Conservation (phyloP, 2,113 vertebrate species). For the Thryonomys swinderianus region DNA sequence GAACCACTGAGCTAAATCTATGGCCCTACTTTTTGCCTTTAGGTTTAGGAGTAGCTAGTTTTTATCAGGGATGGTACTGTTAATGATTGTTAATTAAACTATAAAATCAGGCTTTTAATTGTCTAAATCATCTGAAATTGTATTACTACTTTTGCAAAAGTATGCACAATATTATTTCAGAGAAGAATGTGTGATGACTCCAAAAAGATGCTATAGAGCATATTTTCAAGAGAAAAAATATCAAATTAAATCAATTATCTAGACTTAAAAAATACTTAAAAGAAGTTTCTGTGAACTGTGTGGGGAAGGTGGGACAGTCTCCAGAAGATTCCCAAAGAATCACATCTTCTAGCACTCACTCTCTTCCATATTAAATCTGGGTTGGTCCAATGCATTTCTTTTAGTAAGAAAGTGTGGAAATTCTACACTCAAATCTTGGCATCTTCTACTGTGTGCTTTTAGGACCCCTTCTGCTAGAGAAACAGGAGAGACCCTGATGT, state of each 20-base stretch:
- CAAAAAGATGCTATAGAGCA: neutral
- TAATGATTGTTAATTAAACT: neutral
- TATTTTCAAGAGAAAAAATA: neutral
- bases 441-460: neutral
- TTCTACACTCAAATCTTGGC: neutral
- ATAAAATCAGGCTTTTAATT: slow-evolving; percentile 9
- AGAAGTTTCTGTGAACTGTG: neutral
- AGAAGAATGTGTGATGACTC: neutral
- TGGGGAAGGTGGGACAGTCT: neutral
- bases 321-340: neutral
- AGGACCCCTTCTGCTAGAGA: neutral
- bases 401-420: too few relatives aligned
- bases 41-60: neutral
- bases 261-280: neutral
- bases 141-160: neutral
- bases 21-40: neutral
- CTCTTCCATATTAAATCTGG: neutral
- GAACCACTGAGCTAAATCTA: too few relatives aligned
- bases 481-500: neutral
- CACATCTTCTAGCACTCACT: neutral
- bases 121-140: neutral
- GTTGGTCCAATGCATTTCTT: neutral
- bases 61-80: neutral
- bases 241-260: neutral
- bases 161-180: slow-evolving; percentile 13